These are phyloP conservation scores for Oreotrochilus melanogaster DNA, from an alignment of 2,113 vertebrate genomes.

Conservation along the genomic window DNA sequence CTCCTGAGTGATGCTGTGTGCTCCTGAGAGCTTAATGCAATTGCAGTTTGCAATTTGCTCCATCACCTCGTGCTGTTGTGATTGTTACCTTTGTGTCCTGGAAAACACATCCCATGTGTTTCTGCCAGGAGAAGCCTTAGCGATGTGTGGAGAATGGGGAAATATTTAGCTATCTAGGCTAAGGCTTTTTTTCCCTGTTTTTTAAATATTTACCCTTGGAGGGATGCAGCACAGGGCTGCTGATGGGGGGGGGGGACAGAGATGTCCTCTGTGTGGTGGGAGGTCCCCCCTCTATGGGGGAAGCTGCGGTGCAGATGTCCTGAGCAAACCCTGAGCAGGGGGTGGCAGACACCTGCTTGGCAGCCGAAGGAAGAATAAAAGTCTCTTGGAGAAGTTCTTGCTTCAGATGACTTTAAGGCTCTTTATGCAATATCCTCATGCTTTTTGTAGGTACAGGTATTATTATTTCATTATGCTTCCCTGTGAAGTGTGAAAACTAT, in stretches of 20 bases:
- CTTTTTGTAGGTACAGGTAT: constrained; percentile 79
- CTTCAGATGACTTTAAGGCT: constrained; percentile 67
- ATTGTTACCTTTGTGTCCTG: background rate
- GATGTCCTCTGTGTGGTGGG: background rate
- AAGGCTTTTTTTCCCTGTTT: background rate
- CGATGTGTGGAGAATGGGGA: background rate
- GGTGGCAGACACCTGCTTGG: background rate
- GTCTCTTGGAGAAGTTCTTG: constrained; percentile 38
- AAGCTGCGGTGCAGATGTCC: background rate
- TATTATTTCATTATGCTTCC: constrained; percentile 88
- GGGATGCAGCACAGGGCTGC: background rate
- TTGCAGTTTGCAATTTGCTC: background rate
- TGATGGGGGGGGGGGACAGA: background rate
- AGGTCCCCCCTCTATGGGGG: accelerated
- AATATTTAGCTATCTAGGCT: background rate
- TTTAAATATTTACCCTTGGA: too few relatives aligned
- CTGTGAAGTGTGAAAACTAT: constrained; percentile 89
- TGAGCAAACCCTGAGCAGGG: background rate
- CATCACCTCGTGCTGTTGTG: background rate
- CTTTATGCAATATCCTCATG: constrained; percentile 81
- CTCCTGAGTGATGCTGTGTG: background rate
- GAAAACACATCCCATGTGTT: background rate
- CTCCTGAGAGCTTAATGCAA: background rate
- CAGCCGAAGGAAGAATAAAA: background rate
- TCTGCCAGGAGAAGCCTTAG: background rate